These are phyloP conservation scores for Salvelinus sp. DNA, from an alignment of 2,113 vertebrate species.

Conservation along the genomic window DNA sequence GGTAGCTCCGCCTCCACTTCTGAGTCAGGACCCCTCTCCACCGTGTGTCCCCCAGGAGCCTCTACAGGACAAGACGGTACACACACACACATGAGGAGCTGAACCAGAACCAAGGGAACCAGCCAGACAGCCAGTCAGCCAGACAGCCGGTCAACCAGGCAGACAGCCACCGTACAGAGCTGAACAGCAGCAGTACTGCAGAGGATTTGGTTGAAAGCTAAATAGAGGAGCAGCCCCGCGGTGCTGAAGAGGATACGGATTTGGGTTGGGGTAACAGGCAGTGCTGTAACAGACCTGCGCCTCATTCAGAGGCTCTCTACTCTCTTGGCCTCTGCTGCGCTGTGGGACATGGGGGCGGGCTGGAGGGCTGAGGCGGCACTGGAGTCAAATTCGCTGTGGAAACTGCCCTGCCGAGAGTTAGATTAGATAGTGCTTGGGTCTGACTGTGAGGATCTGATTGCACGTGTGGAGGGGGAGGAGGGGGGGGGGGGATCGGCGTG, in stretches of 20 bases:
- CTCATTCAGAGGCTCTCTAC: constrained; percentile 1
- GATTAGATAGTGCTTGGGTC: constrained; percentile 17
- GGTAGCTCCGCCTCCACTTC: constrained; percentile 45
- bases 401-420: constrained; percentile 2
- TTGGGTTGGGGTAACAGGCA: constrained; percentile 40
- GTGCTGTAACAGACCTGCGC: neutral
- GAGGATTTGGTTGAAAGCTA: constrained; percentile 52
- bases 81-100: constrained; percentile 47
- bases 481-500: constrained; percentile 24
- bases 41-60: constrained; percentile 7
- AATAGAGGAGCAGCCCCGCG: constrained; percentile 39
- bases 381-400: constrained; percentile 18
- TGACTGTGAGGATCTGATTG: neutral
- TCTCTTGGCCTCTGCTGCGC: constrained; percentile 28
- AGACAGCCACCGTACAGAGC: no score
- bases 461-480: constrained; percentile 1
- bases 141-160: neutral
- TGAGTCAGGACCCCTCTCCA: constrained; percentile 52
- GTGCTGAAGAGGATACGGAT: neutral
- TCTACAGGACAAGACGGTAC: constrained; percentile 18
- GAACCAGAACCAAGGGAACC: constrained; percentile 50
- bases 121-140: neutral
- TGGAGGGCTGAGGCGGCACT: constrained; percentile 25
- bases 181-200: constrained; percentile 54
- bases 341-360: constrained; percentile 23